Evolutionary conservation across 2,113 vertebrate genomes (phyloP), one percentile per base, ranked within the genome.

Genomic region (Thunnus thynnus): DNA sequence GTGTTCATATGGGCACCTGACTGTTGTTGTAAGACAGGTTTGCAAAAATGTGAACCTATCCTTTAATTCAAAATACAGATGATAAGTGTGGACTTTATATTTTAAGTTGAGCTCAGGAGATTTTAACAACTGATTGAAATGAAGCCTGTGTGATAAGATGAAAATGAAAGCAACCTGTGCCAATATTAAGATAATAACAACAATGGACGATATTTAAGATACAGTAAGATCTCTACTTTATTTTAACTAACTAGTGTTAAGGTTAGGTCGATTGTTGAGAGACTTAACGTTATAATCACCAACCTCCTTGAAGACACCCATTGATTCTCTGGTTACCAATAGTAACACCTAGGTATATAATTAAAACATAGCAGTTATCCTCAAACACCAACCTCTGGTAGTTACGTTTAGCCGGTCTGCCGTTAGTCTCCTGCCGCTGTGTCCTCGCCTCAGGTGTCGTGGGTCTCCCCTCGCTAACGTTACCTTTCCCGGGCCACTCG

Each of bases 381-480:
- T 1, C 14, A 18, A 10, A 3, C 18, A 74, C 90, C 17, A 58
- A 96, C 95, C 95, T 95, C 83, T 95, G 92, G 79, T 96, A 96
- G 86, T 92, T 94, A 16, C 95, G 88, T 87, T 96, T 96, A 0
- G 91, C 84, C 54, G 95, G 86, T 91, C 95, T 94, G 61, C 74
- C 16, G 81, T 70, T 66, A 71, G 32, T 92, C 20, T 91, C 91
- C 48, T 81, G 92, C 22, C 69, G 82, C 64, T 70, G 88, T 18
- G 58, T 20, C 46, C 73, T 64, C 12, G 61, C 50, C 60, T 32
- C 80, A 41, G 86, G 67, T 83, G 62, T 80, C 58, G 84, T 77
- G 79, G 71, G 50, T 55, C 5, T 68, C 27, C 78, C 73, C 36
- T 52, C 52, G 74, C 76, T 64, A 50, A 41, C 57, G 80, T 62